phyloP scores from a whole-genome alignment of 2,888 invertebrate genomes.

The Lasiommata megera region DNA sequence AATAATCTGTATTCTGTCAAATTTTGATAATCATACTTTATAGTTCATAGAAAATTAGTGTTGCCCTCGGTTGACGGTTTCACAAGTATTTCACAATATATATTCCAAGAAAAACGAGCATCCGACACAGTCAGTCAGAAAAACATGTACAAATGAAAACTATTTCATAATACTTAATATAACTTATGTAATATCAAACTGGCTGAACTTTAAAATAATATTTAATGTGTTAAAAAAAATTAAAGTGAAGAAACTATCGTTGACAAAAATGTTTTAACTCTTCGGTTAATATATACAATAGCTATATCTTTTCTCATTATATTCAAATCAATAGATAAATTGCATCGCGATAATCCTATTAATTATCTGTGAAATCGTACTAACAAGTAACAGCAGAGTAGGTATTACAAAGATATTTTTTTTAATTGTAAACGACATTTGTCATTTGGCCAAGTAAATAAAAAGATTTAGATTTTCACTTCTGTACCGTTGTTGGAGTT shows the following conservation, averaged over 20 bases:
- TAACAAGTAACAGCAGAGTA: neutral
- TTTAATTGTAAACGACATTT: slow-evolving; percentile 12
- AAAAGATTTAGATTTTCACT: slow-evolving; percentile 32
- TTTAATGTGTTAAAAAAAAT: too few relatives aligned
- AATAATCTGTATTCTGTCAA: slow-evolving; percentile 57
- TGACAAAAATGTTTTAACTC: too few relatives aligned
- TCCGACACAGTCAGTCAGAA: too few relatives aligned
- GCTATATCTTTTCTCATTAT: too few relatives aligned
- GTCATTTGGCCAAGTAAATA: slow-evolving; percentile 33
- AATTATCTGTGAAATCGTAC: neutral
- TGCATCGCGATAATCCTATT: neutral
- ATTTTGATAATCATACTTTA: slow-evolving; percentile 6
- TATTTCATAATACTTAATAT: too few relatives aligned
- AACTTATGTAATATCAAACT: too few relatives aligned
- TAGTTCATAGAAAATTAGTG: slow-evolving; percentile 20
- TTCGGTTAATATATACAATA: too few relatives aligned
- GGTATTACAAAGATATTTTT: neutral
- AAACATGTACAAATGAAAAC: too few relatives aligned
- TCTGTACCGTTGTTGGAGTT: slow-evolving; percentile 19
- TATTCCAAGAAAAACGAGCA: too few relatives aligned
- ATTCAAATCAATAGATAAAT: too few relatives aligned
- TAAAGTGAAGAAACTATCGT: too few relatives aligned
- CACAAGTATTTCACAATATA: neutral
- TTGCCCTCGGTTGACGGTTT: slow-evolving; percentile 23
- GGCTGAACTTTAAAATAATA: too few relatives aligned